phyloP scores from a whole-genome alignment of 2,113 vertebrate species.

The Jaculus jaculus region DNA sequence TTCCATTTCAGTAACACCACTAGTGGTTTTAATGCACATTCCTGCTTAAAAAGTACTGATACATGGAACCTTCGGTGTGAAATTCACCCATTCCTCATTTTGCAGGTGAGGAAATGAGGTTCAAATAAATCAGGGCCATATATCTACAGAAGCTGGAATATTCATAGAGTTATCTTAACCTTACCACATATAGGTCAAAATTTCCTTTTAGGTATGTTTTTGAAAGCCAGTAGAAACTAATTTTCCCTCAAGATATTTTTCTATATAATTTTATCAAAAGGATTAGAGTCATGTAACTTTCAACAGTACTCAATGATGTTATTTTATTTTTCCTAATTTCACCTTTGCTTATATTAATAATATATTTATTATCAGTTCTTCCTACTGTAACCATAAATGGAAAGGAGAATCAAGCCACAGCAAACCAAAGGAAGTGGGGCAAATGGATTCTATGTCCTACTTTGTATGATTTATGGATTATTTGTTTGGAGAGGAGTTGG shows the following conservation, averaged over 20 bases:
- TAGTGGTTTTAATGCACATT: background rate
- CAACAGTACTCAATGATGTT: background rate
- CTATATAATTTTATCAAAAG: background rate
- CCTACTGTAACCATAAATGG: background rate
- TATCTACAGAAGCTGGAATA: background rate
- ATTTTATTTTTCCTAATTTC: background rate
- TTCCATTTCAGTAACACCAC: background rate
- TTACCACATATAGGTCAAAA: background rate
- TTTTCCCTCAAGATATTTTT: background rate
- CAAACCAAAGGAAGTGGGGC: background rate
- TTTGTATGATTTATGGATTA: background rate
- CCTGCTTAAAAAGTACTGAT: background rate
- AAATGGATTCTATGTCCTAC: background rate
- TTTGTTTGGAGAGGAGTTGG: background rate
- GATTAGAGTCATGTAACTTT: background rate
- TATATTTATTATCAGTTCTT: background rate
- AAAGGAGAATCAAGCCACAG: background rate
- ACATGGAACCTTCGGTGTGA: background rate
- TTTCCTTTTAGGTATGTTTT: background rate
- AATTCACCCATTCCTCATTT: background rate
- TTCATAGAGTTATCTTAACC: background rate
- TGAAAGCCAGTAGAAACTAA: background rate
- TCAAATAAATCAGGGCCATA: background rate
- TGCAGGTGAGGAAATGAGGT: background rate
- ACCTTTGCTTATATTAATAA: background rate